Base-by-base conservation (phyloP, 2,797 vertebrate species). In the Lutjanus argentimaculatus region DNA sequence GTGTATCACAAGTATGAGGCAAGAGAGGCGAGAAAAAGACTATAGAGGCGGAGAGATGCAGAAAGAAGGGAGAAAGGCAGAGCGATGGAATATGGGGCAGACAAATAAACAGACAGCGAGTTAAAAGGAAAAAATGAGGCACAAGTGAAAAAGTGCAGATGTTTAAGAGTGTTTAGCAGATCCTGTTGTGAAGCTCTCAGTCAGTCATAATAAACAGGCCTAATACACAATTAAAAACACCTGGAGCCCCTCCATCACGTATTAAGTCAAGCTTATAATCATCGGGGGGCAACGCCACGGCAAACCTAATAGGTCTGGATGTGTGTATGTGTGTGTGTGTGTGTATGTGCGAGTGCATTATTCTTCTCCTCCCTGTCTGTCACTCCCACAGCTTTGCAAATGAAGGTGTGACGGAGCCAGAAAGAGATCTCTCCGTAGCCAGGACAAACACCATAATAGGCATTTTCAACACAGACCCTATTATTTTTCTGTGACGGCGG, bases 141-240 rank as follows among this genome's bases (percentile, higher is more conserved):
- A 25, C 13, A 55, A 61, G 45, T 55, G 55, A 62, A 77, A 56
- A 79, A 73, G 21, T 75, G 75, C 68, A 76, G 59, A 73, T 84
- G 79, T 89, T 92, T 83, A 75, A 57, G 68, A 67, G 79, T 67
- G 75, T 86, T 89, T 48, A 84, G 85, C 69, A 43, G 75, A 79
- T 91, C 88, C 76, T 83, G 85, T 84, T 81, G 86, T 66, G 86
- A 77, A 72, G 80, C 68, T 67, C 68, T 88, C 82, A 83, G 77
- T 92, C 81, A 87, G 79, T 91, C 85, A 81, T 80, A 85, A 89
- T 93, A 91, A 93, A 90, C 80, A 85, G 85, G 56, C 62, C 56
- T 88, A 72, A 81, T 82, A 61, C 72, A 85, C 85, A 88, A 91
- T 85, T 85, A 79, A 85, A 92, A 88, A 77, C 92, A 95, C 92